Evolutionary conservation across 2,113 vertebrate genomes (phyloP).

Genomic region (Aspiorhynchus laticeps): DNA sequence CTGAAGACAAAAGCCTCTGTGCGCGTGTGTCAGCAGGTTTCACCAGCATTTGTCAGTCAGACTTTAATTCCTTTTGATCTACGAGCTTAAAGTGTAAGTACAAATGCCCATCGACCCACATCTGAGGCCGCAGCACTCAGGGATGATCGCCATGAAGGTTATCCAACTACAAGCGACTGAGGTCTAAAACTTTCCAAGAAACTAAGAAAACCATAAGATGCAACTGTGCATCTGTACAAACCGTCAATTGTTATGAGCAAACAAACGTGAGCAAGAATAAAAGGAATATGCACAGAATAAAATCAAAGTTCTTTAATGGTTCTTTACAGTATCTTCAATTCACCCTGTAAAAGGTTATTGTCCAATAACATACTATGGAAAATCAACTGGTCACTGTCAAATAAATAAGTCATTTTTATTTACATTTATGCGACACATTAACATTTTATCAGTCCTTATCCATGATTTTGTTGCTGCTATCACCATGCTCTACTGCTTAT

Average conservation of each 20-base stretch:
- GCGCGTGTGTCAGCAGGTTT: slow-evolving; percentile 81
- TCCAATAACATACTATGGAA: not conserved
- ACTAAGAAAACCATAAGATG: not conserved
- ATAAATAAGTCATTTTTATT: not conserved
- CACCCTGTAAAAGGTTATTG: not conserved
- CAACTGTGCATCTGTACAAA: not conserved
- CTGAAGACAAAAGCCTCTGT: slow-evolving; percentile 67
- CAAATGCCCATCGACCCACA: slow-evolving; percentile 66
- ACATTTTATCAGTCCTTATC: no score
- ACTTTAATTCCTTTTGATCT: slow-evolving; percentile 80
- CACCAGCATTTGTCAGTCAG: slow-evolving; percentile 70
- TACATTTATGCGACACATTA: no score
- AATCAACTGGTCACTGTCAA: not conserved
- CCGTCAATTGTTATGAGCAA: not conserved
- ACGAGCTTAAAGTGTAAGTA: slow-evolving; percentile 75
- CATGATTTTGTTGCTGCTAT: no score
- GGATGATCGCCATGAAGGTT: slow-evolving; percentile 56
- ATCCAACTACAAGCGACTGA: not conserved
- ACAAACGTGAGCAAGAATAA: not conserved
- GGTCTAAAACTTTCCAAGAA: not conserved
- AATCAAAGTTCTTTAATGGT: not conserved
- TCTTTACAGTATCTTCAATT: not conserved
- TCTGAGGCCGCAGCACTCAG: slow-evolving; percentile 40
- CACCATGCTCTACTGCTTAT: not conserved
- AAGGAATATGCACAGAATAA: not conserved